Evolutionary conservation across 2,797 vertebrate genomes (phyloP), one percentile per base, ranked within the genome.

Genomic region (Leptoclinus maculatus): DNA sequence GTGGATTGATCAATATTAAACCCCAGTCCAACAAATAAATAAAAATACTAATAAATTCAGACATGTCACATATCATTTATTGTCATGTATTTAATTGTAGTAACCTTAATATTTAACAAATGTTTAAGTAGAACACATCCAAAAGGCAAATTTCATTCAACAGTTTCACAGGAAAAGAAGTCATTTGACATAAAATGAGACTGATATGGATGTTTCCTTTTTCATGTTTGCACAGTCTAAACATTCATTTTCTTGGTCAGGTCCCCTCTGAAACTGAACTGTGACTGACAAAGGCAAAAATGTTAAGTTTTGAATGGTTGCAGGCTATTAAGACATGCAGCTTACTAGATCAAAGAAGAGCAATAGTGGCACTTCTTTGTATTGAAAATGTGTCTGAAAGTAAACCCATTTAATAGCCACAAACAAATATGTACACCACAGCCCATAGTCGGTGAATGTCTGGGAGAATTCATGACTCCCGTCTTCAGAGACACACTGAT

Each of bases 281-380:
- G 71, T 81, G 79, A 86, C 81, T 77, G 85, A 89, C 84, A 85
- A 94, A 93, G 88, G 92, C 89, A 93, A 91, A 91, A 93, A 92
- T 92, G 89, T 89, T 87, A 84, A 87, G 71, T 76, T 88, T 36
- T 82, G 58, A 87, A 91, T 72, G 80, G 76, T 89, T 83, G 82
- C 86, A 91, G 92, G 86, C 82, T 88, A 88, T 94, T 93, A 91
- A 93, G 92, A 92, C 93, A 95, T 95, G 94, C 94, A 92, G 85
- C 82, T 82, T 88, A 86, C 82, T 59, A 80, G 80, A 87, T 87
- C 76, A 84, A 75, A 87, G 77, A 72, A 89, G 76, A 92, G 78
- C 76, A 79, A 84, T 27, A 79, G 71, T 89, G 82, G 87, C 84
- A 90, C 80, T 83, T 86, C 75, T 87, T 88, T 79, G 83, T 80